Conservation (phyloP, 2,888 invertebrate species). For the Drosophila tanythrix region DNA sequence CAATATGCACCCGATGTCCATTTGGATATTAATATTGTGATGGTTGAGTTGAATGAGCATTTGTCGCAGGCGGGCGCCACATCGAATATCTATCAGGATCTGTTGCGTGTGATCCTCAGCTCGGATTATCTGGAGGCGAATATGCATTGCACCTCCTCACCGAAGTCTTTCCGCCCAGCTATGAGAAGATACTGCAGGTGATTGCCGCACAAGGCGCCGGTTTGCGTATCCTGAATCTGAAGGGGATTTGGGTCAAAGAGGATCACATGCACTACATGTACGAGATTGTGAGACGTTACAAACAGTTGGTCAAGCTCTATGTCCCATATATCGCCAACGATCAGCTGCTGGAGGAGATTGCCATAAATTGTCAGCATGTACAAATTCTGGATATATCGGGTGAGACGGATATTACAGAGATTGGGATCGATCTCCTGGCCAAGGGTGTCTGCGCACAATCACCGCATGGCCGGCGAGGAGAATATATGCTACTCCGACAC, state of each 20-base stretch:
- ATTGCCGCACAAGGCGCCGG: constrained; percentile 88
- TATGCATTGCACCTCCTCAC: constrained; percentile 88
- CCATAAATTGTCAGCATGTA: constrained; percentile 86
- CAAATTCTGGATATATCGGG: constrained; percentile 89
- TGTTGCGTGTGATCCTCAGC: constrained; percentile 88
- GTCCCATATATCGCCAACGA: constrained; percentile 88
- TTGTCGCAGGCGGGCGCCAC: constrained; percentile 88
- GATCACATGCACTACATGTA: constrained; percentile 88
- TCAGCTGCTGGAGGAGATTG: constrained; percentile 87
- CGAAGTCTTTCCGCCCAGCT: constrained; percentile 90
- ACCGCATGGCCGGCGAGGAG: constrained; percentile 89
- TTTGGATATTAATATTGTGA: constrained; percentile 86
- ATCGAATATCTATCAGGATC: constrained; percentile 89
- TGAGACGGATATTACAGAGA: constrained; percentile 89
- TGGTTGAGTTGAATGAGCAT: constrained; percentile 87
- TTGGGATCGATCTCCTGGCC: constrained; percentile 87
- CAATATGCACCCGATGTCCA: constrained; percentile 86
- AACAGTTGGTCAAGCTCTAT: constrained; percentile 87
- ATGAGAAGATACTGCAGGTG: constrained; percentile 88
- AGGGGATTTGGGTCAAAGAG: constrained; percentile 91
- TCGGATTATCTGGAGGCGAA: constrained; percentile 89
- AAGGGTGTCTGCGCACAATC: constrained; percentile 86
- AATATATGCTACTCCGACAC: constrained; percentile 89
- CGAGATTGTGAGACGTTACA: constrained; percentile 87
- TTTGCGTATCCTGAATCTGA: constrained; percentile 88